Base-by-base conservation (phyloP, 2,888 invertebrate species). In the Lasioglossum calceatum region DNA sequence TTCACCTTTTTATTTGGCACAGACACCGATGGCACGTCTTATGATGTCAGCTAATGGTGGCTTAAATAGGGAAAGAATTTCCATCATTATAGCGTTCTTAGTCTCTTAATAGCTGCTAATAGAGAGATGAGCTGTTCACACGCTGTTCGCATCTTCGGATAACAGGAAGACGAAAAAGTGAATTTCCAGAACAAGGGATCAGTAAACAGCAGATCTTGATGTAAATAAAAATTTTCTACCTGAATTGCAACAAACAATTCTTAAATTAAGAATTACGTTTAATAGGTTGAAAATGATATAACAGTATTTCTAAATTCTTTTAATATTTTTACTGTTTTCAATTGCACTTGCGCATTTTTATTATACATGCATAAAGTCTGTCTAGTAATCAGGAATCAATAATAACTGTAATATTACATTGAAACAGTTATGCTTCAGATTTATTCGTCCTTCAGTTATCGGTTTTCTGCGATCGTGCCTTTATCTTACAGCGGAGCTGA, bases 61-160 rank as follows among this genome's bases (percentile, higher is more conserved):
- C n/a, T 39, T 74, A 74, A 82, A 71, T 61, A 81, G 72, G 64
- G 32, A 70, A 39, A 44, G 74, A 83, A 75, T 73, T 79, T 71
- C 77, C 73, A 79, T 81, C 81, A 5, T 81, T 83, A 79, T 78
- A 67, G 50, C 47, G 72, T 78, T 84, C 80, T 83, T 86, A 86
- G 67, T 36, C 79, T 67, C 81, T 79, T 82, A 86, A 88, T 83
- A 78, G 77, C 81, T 77, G 70, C 85, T 89, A 85, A 89, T 79
- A 82, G 78, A 81, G 82, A 79, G 70, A 54, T 75, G 36, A 76
- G 23, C 64, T 47, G 77, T 81, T 79, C 81, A 54, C 73, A 79
- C 77, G 84, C 44, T 54, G 54, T 23, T 54, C 54, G 8, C 54
- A 42, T 67, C 74, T 79, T 77, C 81, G 80, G 86, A 85, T 85